These are phyloP conservation scores for Tortrix viridana DNA, from an alignment of 2,888 invertebrate genomes.

Conservation along the genomic window DNA sequence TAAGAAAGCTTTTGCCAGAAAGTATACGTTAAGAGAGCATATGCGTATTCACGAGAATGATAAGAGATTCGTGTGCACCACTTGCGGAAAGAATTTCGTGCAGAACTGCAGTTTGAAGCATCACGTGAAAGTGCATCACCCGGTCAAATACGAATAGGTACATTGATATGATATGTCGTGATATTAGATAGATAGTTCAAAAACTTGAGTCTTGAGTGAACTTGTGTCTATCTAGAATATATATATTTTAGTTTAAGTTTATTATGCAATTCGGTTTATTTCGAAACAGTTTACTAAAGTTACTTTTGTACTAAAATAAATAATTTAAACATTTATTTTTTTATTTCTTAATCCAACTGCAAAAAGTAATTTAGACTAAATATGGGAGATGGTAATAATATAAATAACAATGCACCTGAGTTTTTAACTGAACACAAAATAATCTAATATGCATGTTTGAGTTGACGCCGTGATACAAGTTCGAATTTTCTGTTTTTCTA, in stretches of 20 bases:
- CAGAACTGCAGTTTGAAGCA: slow-evolving; percentile 75
- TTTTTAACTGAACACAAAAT: slow-evolving; percentile 38
- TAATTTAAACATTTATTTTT: background rate
- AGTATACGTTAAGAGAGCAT: slow-evolving; percentile 72
- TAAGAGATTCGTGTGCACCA: slow-evolving; percentile 65
- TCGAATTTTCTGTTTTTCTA: slow-evolving; percentile 73
- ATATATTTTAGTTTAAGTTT: too few relatives aligned
- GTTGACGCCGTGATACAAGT: slow-evolving; percentile 45
- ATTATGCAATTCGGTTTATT: too few relatives aligned
- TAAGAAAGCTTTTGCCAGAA: slow-evolving; percentile 78
- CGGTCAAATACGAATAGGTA: slow-evolving; percentile 42
- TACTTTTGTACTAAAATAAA: slow-evolving; percentile 17
- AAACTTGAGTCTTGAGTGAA: background rate
- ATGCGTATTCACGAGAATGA: slow-evolving; percentile 75
- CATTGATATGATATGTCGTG: slow-evolving; percentile 27
- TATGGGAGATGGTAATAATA: slow-evolving; percentile 27
- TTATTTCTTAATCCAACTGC: slow-evolving; percentile 2
- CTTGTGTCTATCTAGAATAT: background rate
- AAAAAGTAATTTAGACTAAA: slow-evolving; percentile 14
- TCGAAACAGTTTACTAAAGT: background rate
- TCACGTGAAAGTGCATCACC: slow-evolving; percentile 70
- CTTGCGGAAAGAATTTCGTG: slow-evolving; percentile 69
- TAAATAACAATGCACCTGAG: slow-evolving; percentile 42
- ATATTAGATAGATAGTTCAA: slow-evolving; percentile 8
- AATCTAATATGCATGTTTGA: slow-evolving; percentile 42